Evolutionary conservation across 2,797 vertebrate genomes (phyloP), one percentile per base, ranked within the genome.

Genomic region (Echeneis naucrates): DNA sequence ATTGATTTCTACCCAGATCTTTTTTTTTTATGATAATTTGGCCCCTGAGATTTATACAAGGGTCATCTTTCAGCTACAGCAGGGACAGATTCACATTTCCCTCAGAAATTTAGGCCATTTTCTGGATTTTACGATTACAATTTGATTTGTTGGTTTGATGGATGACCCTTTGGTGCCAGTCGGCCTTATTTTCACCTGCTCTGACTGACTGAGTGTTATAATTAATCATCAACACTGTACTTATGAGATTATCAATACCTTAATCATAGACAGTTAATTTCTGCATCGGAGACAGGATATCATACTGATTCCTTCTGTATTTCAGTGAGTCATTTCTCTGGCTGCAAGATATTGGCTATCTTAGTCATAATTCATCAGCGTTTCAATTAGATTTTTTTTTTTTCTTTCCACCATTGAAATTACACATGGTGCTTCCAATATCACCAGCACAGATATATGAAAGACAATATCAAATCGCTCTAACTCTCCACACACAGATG

Each of bases 121-220:
- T 72, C 45, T n/a, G 52, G 11, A 62, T 84, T 84, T 80, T 53
- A 57, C 75, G 75, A 90, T 86, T 82, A 55, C 63, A 65, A 68
- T 89, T 90, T 90, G 89, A 92, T 92, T 90, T 92, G 82, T 85
- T 74, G 78, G 57, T 64, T 78, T 84, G 78, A 89, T 86, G 37
- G 77, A 89, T 75, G 30, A 57, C 45, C 53, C 61, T 73, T 73
- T 66, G 76, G 73, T 91, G 87, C 88, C 88, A 83, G 86, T 73
- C 78, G 70, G 78, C 21, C 75, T 87, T 62, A 57, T 82, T 88
- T 87, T 68, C 62, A 51, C 77, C 75, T 44, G 60, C 74, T 78
- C 62, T 73, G 66, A 83, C 65, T 72, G 81, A 87, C 77, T 80
- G 57, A 57, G 57, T 59, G 77, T 35, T 17, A 80, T 61, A 80